Percentiles rank a stretch among this genome's conserved stretches.
Conservation (phyloP, 2,888 invertebrate species). For the Agrotis puta region DNA sequence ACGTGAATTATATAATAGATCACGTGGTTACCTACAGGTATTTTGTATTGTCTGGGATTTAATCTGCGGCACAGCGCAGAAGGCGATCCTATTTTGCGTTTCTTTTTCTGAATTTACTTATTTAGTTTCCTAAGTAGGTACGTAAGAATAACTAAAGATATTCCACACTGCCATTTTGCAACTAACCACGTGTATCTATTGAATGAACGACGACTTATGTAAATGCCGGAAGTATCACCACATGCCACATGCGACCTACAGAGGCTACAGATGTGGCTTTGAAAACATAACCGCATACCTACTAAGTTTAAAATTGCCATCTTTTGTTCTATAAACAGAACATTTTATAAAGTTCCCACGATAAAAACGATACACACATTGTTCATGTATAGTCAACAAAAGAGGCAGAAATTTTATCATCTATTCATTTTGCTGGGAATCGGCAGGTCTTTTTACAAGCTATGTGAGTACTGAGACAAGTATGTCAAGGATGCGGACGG, state of each 20-base stretch:
- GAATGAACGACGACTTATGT: not conserved
- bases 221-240: constrained; percentile 42
- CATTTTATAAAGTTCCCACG: constrained; percentile 63
- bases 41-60: too few relatives aligned
- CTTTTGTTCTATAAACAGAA: constrained; percentile 39
- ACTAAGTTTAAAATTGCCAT: constrained; percentile 35
- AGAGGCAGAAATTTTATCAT: not conserved
- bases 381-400: constrained; percentile 43
- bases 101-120: not conserved
- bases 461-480: too few relatives aligned
- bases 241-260: constrained; percentile 50
- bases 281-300: constrained; percentile 15
- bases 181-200: constrained; percentile 18
- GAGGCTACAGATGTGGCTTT: constrained; percentile 36
- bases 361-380: constrained; percentile 49
- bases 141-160: not conserved
- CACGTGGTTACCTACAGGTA: too few relatives aligned
- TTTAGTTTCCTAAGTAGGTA: not conserved
- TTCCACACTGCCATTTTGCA: not conserved
- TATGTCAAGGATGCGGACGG: not conserved
- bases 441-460: not conserved
- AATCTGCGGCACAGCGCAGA: not conserved
- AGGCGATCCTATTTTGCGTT: not conserved
- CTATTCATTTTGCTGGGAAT: not conserved
- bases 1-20: too few relatives aligned